These are phyloP conservation scores for Zhengitettix transpicula DNA, from an alignment of 2,888 invertebrate genomes.

Conservation along the genomic window DNA sequence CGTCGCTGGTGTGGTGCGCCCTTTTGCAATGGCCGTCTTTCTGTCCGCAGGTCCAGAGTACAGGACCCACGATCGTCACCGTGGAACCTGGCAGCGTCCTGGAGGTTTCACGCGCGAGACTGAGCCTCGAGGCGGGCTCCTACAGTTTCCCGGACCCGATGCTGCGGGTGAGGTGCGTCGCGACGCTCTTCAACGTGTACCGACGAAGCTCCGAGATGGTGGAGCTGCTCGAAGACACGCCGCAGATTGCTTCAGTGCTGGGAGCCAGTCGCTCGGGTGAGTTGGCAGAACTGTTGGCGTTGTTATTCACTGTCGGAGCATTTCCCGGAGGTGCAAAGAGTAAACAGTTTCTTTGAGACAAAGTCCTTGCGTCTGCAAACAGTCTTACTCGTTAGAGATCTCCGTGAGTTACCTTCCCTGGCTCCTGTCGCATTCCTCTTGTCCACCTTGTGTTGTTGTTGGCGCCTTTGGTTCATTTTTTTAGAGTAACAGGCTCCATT, in stretches of 20 bases:
- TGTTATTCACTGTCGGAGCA: too few relatives aligned
- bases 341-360: too few relatives aligned
- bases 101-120: conserved; percentile 5
- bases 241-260: conserved; percentile 43
- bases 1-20: neutral
- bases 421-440: too few relatives aligned
- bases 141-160: conserved; percentile 15
- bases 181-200: conserved; percentile 42
- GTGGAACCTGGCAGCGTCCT: conserved; percentile 4
- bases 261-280: conserved; percentile 21
- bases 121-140: conserved; percentile 27
- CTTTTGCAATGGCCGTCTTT: neutral
- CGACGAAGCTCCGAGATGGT: conserved; percentile 37
- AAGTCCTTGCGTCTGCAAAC: too few relatives aligned
- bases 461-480: too few relatives aligned
- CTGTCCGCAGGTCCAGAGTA: neutral
- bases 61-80: neutral
- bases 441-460: too few relatives aligned
- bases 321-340: too few relatives aligned
- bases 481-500: too few relatives aligned
- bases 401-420: too few relatives aligned
- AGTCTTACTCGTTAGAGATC: too few relatives aligned
- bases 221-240: conserved; percentile 39
- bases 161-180: conserved; percentile 38
- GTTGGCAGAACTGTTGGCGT: too few relatives aligned